Conservation (phyloP, 2,888 invertebrate species). For the Lasioglossum calceatum region DNA sequence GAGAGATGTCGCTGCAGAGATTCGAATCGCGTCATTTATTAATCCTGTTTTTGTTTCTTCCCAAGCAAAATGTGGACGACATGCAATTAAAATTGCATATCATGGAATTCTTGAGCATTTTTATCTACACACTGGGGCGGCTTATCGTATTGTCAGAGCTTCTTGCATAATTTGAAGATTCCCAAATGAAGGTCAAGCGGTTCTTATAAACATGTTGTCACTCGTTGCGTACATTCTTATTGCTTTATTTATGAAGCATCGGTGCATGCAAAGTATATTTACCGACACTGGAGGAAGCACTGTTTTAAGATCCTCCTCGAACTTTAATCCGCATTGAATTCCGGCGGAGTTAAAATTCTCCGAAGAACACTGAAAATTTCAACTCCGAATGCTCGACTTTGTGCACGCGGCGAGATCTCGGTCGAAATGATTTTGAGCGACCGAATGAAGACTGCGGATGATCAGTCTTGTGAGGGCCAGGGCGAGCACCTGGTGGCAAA, state of each 20-base stretch:
- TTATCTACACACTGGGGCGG: background rate
- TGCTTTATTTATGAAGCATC: background rate
- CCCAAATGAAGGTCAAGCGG: background rate
- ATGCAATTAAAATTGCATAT: background rate
- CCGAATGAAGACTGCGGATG: background rate
- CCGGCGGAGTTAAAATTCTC: background rate
- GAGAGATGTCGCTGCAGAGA: constrained; percentile 16
- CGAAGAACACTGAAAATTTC: too few species aligned
- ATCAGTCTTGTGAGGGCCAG: background rate
- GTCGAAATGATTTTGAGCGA: background rate
- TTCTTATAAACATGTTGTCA: background rate
- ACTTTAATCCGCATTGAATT: background rate
- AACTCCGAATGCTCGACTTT: background rate
- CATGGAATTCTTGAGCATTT: background rate
- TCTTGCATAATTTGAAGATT: background rate
- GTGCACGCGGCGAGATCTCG: background rate
- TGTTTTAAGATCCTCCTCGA: background rate
- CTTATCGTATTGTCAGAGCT: too few species aligned
- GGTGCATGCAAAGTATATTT: background rate
- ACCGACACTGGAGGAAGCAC: background rate
- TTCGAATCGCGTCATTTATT: background rate
- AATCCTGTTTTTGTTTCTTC: background rate
- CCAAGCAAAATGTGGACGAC: background rate
- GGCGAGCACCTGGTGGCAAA: background rate
- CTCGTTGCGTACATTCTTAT: background rate